Percentiles rank a stretch among this genome's conserved stretches.
Conservation (phyloP, 2,888 invertebrate species). For the Elegia similella region DNA sequence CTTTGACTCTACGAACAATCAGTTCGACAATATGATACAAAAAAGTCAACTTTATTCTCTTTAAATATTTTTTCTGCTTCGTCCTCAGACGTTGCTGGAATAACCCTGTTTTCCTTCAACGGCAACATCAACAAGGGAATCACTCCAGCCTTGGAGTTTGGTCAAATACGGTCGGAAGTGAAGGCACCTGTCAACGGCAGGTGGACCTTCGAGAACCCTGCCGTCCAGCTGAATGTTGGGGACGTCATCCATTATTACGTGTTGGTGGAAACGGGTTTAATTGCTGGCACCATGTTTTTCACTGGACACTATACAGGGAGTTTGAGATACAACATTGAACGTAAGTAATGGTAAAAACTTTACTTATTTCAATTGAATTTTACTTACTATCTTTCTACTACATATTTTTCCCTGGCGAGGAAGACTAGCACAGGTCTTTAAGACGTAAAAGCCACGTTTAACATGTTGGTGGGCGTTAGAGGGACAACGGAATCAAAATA, state of each 20-base stretch:
- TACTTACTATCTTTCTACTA: too few species aligned
- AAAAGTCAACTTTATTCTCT: too few species aligned
- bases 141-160: background rate
- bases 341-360: background rate
- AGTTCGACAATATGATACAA: too few species aligned
- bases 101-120: conserved; percentile 29
- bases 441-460: too few species aligned
- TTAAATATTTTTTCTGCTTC: too few species aligned
- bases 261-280: conserved; percentile 37
- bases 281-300: background rate
- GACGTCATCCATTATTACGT: conserved; percentile 78
- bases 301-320: conserved; percentile 1
- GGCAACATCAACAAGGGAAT: conserved; percentile 13
- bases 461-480: too few species aligned
- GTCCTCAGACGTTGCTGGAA: conserved; percentile 54
- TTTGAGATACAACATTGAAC: background rate
- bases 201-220: conserved; percentile 3
- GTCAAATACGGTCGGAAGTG: background rate
- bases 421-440: too few species aligned
- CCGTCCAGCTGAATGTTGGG: conserved; percentile 45
- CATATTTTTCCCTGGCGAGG: too few species aligned
- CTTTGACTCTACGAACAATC: too few species aligned
- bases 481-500: too few species aligned
- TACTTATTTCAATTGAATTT: too few species aligned
- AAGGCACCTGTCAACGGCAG: background rate